These are phyloP conservation scores for Jordanella pulchra DNA, from an alignment of 2,797 vertebrate genomes.

Conservation along the genomic window DNA sequence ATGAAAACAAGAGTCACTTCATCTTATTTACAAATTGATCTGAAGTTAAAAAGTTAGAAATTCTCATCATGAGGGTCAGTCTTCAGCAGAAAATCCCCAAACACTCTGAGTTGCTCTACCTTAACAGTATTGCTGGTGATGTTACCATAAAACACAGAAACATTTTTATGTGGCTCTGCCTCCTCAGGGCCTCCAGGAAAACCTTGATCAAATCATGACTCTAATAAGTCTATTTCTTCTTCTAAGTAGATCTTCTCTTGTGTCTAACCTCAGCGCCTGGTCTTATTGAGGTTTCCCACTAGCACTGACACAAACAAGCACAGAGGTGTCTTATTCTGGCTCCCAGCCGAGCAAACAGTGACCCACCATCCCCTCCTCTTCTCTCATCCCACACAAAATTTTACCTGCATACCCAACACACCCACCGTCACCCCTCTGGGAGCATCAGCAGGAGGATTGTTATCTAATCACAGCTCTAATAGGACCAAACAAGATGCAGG, in stretches of 20 bases:
- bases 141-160: conserved; percentile 47
- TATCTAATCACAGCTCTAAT: conserved; percentile 61
- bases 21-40: not conserved
- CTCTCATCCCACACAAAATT: conserved; percentile 31
- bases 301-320: conserved; percentile 2
- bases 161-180: conserved; percentile 38
- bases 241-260: conserved; percentile 57
- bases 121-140: conserved; percentile 10
- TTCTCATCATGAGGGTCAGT: conserved; percentile 18
- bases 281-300: conserved; percentile 36
- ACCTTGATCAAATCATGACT: conserved; percentile 59
- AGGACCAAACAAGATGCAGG: conserved; percentile 46
- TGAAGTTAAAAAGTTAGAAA: not conserved
- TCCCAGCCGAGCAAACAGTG: conserved; percentile 29
- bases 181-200: conserved; percentile 48
- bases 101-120: not conserved
- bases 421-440: conserved; percentile 27
- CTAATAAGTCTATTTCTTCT: conserved; percentile 47
- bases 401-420: conserved; percentile 13
- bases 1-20: not conserved
- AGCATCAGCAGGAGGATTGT: conserved; percentile 41
- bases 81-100: conserved; percentile 11
- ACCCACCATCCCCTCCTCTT: conserved; percentile 27
- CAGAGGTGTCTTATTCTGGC: conserved; percentile 46
- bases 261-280: conserved; percentile 28